Evolutionary conservation across 2,888 invertebrate genomes (phyloP).

Genomic region (Xestia c-nigrum): DNA sequence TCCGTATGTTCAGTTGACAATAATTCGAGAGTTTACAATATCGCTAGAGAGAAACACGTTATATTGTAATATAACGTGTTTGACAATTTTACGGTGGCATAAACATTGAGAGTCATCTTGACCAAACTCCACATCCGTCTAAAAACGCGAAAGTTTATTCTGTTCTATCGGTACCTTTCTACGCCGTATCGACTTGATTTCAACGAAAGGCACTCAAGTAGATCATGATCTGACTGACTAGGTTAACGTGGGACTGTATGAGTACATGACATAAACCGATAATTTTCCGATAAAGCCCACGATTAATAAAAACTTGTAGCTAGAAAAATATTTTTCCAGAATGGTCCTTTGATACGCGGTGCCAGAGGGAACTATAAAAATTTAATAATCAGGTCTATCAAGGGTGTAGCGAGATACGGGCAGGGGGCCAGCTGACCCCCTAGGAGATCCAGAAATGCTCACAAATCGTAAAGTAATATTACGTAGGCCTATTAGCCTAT

Average conservation of each 20-base stretch:
- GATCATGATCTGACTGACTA: not conserved
- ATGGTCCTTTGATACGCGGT: not conserved
- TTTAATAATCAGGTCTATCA: not conserved
- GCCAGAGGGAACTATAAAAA: not conserved
- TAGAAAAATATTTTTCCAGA: not conserved
- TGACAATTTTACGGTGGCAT: too few relatives aligned
- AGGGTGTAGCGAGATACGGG: too few relatives aligned
- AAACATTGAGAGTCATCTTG: not conserved
- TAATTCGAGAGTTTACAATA: too few relatives aligned
- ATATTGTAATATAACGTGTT: too few relatives aligned
- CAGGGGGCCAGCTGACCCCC: too few relatives aligned
- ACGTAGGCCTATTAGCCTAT: too few relatives aligned
- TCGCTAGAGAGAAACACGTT: too few relatives aligned
- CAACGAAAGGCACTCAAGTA: not conserved
- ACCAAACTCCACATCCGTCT: not conserved
- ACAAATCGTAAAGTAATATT: too few relatives aligned
- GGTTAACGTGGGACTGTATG: not conserved
- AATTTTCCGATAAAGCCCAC: not conserved
- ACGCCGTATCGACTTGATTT: not conserved
- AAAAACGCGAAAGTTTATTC: not conserved
- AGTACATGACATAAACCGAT: not conserved
- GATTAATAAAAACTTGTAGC: not conserved
- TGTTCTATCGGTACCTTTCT: not conserved
- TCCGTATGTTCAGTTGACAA: too few relatives aligned
- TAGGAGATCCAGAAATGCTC: too few relatives aligned